These are phyloP conservation scores for Tetheella fluctuosa DNA, from an alignment of 2,888 invertebrate genomes.

Conservation along the genomic window DNA sequence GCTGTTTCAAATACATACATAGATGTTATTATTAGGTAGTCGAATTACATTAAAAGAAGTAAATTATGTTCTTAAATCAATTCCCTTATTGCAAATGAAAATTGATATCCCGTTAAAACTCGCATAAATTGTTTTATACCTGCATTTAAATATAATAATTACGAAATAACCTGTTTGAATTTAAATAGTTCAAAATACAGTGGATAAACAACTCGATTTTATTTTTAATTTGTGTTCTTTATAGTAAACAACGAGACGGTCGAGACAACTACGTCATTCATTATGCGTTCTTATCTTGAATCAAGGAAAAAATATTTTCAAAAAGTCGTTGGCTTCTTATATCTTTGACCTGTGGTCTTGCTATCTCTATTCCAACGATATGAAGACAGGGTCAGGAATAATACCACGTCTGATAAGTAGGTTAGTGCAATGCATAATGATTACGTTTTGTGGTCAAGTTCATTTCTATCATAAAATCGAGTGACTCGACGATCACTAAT, in stretches of 20 bases:
- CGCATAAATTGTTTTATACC: background rate
- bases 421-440: slow-evolving; percentile 70
- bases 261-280: slow-evolving; percentile 46
- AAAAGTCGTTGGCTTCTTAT: slow-evolving; percentile 74
- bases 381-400: slow-evolving; percentile 66
- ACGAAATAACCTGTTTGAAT: background rate
- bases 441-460: slow-evolving; percentile 75
- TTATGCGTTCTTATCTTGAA: slow-evolving; percentile 52
- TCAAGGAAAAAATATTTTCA: slow-evolving; percentile 67
- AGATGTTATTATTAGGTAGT: background rate
- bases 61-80: background rate
- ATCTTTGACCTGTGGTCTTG: slow-evolving; percentile 66
- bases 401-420: slow-evolving; percentile 67
- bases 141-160: background rate
- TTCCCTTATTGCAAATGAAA: background rate
- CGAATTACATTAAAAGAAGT: background rate
- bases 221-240: slow-evolving; percentile 2
- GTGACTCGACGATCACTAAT: slow-evolving; percentile 19
- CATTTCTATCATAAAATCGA: slow-evolving; percentile 45
- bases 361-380: slow-evolving; percentile 64
- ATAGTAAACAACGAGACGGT: slow-evolving; percentile 19
- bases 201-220: background rate
- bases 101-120: background rate
- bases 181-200: background rate
- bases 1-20: background rate